Percentiles rank a stretch among this genome's conserved stretches.
Evolutionary conservation across 2,888 invertebrate species (phyloP).

Genomic region (Myopa tessellatipennis): DNA sequence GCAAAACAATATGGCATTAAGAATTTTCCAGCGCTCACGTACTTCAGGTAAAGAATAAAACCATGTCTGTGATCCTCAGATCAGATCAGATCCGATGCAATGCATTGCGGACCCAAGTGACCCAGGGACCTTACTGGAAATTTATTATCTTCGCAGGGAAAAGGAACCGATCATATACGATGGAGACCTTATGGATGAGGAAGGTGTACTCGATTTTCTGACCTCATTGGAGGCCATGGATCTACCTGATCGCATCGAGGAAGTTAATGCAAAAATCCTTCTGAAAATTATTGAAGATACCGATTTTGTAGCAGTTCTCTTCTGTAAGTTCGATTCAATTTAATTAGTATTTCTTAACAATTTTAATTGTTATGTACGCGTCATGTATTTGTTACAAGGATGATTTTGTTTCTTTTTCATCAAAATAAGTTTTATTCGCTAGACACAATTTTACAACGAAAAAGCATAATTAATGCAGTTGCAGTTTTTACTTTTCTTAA

Average conservation of each 20-base stretch:
- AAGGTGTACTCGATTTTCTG: conserved; percentile 91
- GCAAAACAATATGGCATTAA: conserved; percentile 97
- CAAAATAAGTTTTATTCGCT: neutral
- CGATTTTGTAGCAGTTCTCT: conserved; percentile 90
- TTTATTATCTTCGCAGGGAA: conserved; percentile 72
- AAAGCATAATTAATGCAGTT: conserved; percentile 61
- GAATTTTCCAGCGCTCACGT: conserved; percentile 95
- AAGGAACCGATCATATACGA: conserved; percentile 97
- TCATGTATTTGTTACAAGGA: neutral
- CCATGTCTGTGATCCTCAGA: neutral
- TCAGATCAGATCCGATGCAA: neutral
- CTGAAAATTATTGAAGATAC: conserved; percentile 91
- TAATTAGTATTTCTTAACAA: conserved; percentile 28
- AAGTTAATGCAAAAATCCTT: conserved; percentile 91
- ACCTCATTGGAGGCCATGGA: conserved; percentile 96
- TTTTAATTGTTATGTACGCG: neutral
- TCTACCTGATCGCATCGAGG: conserved; percentile 93
- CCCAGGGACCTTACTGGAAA: conserved; percentile 4
- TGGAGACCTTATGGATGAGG: conserved; percentile 96
- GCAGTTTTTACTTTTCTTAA: conserved; percentile 58
- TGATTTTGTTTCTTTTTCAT: neutral
- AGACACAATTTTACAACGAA: conserved; percentile 39
- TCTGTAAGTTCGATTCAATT: conserved; percentile 80
- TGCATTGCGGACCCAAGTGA: neutral
- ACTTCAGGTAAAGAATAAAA: conserved; percentile 73